Conservation (phyloP, 2,113 vertebrate species). For the Arizona elegans region DNA sequence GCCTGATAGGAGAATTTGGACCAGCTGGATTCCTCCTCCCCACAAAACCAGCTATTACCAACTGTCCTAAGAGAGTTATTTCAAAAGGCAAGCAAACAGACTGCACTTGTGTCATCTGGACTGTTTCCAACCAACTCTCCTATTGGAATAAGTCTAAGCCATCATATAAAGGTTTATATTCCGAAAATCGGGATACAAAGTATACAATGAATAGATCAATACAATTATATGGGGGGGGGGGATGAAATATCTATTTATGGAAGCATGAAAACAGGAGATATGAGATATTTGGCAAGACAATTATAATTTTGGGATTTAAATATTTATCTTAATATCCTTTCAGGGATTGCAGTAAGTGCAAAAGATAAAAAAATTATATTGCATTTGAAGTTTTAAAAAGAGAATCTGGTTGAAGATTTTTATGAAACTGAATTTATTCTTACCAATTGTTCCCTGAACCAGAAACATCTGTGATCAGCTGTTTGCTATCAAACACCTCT, state of each 20-base stretch:
- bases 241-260: slow-evolving; percentile 21
- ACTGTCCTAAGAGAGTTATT: not conserved
- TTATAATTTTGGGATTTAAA: slow-evolving; percentile 39
- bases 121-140: not conserved
- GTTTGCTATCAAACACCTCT: slow-evolving; percentile 90
- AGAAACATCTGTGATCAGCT: slow-evolving; percentile 94
- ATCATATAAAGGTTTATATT: not conserved
- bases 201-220: not conserved
- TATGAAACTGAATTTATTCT: slow-evolving; percentile 61
- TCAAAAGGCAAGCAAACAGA: not conserved
- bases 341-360: not conserved
- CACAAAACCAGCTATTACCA: not conserved
- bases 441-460: slow-evolving; percentile 99
- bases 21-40: not conserved
- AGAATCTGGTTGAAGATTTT: slow-evolving; percentile 44
- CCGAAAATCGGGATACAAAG: not conserved
- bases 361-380: slow-evolving; percentile 33
- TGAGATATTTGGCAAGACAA: slow-evolving; percentile 41
- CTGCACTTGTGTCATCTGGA: not conserved
- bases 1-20: not conserved
- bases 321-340: slow-evolving; percentile 19
- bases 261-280: slow-evolving; percentile 9
- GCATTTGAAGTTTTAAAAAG: slow-evolving; percentile 25
- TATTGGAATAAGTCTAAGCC: not conserved
- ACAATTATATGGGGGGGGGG: slow-evolving; percentile 2